Evolutionary conservation across 2,888 invertebrate species (phyloP).

Genomic region (Drosophila ustulata): DNA sequence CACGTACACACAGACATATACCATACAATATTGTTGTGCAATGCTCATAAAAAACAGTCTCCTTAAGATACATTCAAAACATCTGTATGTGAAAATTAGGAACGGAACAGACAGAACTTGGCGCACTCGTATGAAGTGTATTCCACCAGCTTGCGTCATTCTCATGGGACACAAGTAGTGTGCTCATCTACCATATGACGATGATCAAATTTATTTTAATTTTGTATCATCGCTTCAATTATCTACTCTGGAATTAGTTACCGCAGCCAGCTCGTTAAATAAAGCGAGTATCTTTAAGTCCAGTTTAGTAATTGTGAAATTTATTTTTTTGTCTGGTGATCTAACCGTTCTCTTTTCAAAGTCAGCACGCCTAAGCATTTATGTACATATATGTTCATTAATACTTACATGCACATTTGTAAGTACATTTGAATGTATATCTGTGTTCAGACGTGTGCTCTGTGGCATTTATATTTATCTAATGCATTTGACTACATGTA

Average conservation of each 20-base stretch:
- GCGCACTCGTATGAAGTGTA: neutral
- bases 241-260: neutral
- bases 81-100: constrained; percentile 1
- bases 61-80: neutral
- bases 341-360: constrained; percentile 24
- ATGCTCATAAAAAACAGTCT: neutral
- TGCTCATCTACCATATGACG: constrained; percentile 7
- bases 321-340: constrained; percentile 19
- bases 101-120: constrained; percentile 1
- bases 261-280: neutral
- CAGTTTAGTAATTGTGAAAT: neutral
- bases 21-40: neutral
- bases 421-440: constrained; percentile 10
- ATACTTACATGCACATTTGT: constrained; percentile 8
- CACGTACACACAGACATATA: constrained; percentile 12
- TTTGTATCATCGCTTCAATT: neutral
- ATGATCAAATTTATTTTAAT: neutral
- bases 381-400: constrained; percentile 1
- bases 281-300: neutral
- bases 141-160: constrained; percentile 2
- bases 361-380: constrained; percentile 12
- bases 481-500: constrained; percentile 10
- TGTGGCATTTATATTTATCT: constrained; percentile 48
- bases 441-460: constrained; percentile 7
- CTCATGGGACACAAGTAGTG: constrained; percentile 13